phyloP scores from a whole-genome alignment of 2,797 vertebrate species.

The Sebastes oblongus region DNA sequence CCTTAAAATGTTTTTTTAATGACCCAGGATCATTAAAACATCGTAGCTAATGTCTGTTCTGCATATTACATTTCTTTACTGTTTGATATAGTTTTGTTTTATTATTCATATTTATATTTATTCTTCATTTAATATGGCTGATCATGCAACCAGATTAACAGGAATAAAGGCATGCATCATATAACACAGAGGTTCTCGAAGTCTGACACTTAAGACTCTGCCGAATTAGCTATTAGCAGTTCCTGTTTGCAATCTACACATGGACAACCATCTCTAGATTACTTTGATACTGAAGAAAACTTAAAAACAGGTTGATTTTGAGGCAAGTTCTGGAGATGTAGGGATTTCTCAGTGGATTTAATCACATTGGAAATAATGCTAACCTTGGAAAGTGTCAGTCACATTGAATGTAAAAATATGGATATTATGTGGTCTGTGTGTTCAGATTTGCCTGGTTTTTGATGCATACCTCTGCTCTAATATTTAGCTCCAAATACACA shows the following conservation, averaged over 20 bases:
- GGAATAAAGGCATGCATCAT: background rate
- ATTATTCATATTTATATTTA: background rate
- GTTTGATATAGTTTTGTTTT: constrained; percentile 6
- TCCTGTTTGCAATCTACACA: background rate
- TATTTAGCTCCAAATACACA: background rate
- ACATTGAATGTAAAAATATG: background rate
- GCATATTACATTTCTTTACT: background rate
- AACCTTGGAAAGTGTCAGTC: background rate
- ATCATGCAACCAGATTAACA: background rate
- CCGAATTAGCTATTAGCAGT: background rate
- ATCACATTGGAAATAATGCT: background rate
- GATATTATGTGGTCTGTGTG: background rate
- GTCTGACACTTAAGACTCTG: background rate
- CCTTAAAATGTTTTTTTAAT: constrained; percentile 25
- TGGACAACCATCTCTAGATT: background rate
- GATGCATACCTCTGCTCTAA: background rate
- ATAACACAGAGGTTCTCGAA: background rate
- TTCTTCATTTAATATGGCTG: constrained; percentile 19
- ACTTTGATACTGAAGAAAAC: background rate
- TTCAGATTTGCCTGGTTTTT: background rate
- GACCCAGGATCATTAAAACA: constrained; percentile 7
- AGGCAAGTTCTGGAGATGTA: background rate
- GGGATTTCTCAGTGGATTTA: background rate
- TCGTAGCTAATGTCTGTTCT: background rate
- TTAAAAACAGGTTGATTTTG: background rate